Evolutionary conservation across 2,888 invertebrate species (phyloP), one percentile per base, ranked within the genome.

Genomic region (Helleia helle): DNA sequence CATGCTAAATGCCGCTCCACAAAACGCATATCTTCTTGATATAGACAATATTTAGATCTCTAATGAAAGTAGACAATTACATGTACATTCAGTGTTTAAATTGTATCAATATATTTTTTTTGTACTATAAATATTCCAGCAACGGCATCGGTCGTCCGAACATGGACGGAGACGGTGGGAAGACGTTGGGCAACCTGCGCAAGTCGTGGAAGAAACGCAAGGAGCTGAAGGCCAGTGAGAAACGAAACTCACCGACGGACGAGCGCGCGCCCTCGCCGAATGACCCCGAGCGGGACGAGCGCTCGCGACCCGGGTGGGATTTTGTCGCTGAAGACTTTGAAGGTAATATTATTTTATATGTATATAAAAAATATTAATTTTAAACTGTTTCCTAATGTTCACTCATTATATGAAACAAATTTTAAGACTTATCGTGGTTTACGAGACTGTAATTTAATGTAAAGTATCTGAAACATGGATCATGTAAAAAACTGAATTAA

Each of bases 291-390:
- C 54, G 55, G 13, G 81, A 80, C 27, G 76, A 76, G 44, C 50
- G 61, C 2, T 53, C 69, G 0, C 48, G 79, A 43, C 79, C 88
- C 0, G 89, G 89, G 1, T 87, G 90, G 71, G 91, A 92, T 71
- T 92, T 92, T 56, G 90, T 92, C 1, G 89, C 90, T 7, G 93
- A 93, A 56, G 93, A 94, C 62, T 95, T 95, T 62, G 93, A 94
- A 65, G 84, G 83, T 80, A 51, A n/a, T 7, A 36, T n/a, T 37
- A 6, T 18, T 4, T 8, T 9, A 6, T 18, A 17, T 18, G 4
- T n/a, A n/a, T n/a, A n/a, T n/a, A n/a, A n/a, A n/a, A n/a, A n/a
- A n/a, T n/a, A n/a, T n/a, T n/a, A n/a, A n/a, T n/a, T n/a, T n/a
- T n/a, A n/a, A n/a, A n/a, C n/a, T n/a, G n/a, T n/a, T n/a, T n/a